Percentiles rank a stretch among this genome's conserved stretches.
phyloP scores from a whole-genome alignment of 2,113 vertebrate species.

The Notarius quadriscutis region DNA sequence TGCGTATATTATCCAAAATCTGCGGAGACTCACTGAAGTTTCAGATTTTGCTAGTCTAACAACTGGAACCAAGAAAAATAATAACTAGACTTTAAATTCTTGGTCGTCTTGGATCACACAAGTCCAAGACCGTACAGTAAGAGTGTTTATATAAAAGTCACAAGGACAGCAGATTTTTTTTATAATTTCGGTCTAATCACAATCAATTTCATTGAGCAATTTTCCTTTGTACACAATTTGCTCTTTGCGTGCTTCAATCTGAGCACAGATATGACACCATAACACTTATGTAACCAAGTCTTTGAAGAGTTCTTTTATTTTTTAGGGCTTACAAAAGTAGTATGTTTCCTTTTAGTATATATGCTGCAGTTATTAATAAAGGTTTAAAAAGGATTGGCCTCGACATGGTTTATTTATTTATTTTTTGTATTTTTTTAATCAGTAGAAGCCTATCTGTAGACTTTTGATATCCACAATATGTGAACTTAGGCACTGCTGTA shows the following conservation, averaged over 20 bases:
- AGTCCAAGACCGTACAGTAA: not conserved
- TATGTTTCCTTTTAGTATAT: not conserved
- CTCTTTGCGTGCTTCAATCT: not conserved
- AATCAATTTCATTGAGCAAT: not conserved
- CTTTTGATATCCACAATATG: not conserved
- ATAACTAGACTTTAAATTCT: not conserved
- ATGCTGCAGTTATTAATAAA: not conserved
- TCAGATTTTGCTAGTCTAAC: not conserved
- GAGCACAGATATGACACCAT: not conserved
- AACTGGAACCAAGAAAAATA: not conserved
- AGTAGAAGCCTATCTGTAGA: not conserved
- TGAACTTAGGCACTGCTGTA: not conserved
- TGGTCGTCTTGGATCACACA: not conserved
- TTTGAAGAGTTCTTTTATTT: not conserved
- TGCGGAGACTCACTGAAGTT: not conserved
- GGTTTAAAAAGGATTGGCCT: not conserved
- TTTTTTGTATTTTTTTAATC: not conserved
- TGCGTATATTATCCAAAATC: not conserved
- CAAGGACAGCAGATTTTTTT: not conserved
- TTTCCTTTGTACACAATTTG: not conserved
- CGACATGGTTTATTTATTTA: not conserved
- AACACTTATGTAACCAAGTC: no score
- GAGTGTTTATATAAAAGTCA: not conserved
- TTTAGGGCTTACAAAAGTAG: not conserved
- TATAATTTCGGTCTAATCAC: not conserved